A percentile compares a stretch with the other conserved stretches of the same genome.
Evolutionary conservation across 1,140 invertebrate genomes (phyloP).

Genomic region (Orussus abietinus): DNA sequence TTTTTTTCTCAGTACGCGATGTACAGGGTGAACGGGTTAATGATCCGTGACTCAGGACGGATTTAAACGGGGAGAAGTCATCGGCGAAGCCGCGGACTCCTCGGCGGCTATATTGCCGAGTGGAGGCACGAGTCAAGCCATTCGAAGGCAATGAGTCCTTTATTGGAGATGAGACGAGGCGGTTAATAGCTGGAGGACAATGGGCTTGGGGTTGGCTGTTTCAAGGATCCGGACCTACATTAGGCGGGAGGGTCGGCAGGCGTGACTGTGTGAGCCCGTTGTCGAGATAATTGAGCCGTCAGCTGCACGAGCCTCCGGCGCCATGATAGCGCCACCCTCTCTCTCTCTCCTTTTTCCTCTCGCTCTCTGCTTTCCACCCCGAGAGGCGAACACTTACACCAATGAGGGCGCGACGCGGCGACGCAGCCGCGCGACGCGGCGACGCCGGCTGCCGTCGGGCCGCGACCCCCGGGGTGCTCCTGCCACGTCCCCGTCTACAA

Average conservation of each 20-base stretch:
- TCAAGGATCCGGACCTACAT: slow-evolving; percentile 20
- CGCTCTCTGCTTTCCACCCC: not conserved
- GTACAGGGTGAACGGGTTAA: no score
- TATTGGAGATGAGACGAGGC: slow-evolving; percentile 22
- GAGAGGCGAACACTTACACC: not conserved
- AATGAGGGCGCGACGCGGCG: slow-evolving; percentile 13
- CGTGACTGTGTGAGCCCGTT: slow-evolving; percentile 37
- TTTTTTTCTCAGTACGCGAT: no score
- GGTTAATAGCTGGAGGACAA: slow-evolving; percentile 38
- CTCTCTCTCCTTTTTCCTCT: not conserved
- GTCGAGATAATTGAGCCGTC: slow-evolving; percentile 47
- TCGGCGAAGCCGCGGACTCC: no score
- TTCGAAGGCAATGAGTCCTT: slow-evolving; percentile 33
- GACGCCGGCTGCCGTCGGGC: slow-evolving; percentile 11
- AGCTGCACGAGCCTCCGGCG: slow-evolving; percentile 40
- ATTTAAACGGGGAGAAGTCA: no score
- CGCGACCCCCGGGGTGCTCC: no score
- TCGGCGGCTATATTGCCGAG: no score
- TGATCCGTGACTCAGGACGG: no score
- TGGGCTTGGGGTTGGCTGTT: slow-evolving; percentile 31
- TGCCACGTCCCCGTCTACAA: no score
- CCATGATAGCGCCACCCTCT: slow-evolving; percentile 30
- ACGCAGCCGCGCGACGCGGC: slow-evolving; percentile 7
- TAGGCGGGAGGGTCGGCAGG: slow-evolving; percentile 24
- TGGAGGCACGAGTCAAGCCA: slow-evolving; percentile 38